Evolutionary conservation across 1,140 invertebrate genomes (phyloP).

Genomic region (Solenopsis invicta): DNA sequence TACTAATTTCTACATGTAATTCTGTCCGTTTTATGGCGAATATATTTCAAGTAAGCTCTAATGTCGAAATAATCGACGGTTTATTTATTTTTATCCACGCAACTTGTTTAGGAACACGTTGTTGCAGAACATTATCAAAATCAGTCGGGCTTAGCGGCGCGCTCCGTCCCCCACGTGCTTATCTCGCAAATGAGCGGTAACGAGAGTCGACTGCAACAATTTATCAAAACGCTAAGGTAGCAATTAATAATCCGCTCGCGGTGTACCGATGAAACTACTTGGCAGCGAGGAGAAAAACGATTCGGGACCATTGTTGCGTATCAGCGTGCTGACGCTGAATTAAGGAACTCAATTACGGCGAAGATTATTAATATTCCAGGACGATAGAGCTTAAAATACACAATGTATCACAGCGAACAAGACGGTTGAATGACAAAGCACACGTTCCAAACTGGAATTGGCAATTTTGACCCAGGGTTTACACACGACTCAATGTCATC

Average conservation of each 20-base stretch:
- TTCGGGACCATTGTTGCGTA: constrained; percentile 56
- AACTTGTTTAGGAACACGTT: constrained; percentile 15
- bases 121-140: constrained; percentile 32
- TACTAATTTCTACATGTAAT: not conserved
- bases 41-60: not conserved
- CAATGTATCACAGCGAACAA: constrained; percentile 36
- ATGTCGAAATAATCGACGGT: not conserved
- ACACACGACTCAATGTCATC: not conserved
- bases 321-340: constrained; percentile 52
- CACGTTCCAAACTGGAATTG: constrained; percentile 10
- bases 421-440: constrained; percentile 27
- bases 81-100: constrained; percentile 14
- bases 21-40: not conserved
- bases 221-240: constrained; percentile 60
- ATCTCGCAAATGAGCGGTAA: constrained; percentile 61
- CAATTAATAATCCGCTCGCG: constrained; percentile 62
- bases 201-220: constrained; percentile 58
- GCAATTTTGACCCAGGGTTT: constrained; percentile 17
- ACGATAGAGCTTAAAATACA: constrained; percentile 38
- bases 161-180: constrained; percentile 13
- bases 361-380: constrained; percentile 54
- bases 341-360: constrained; percentile 59
- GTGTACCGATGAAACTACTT: constrained; percentile 57
- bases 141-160: constrained; percentile 35
- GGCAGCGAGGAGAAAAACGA: constrained; percentile 58